These are phyloP conservation scores for Neotoxoptera formosana DNA, from an alignment of 1,140 invertebrate species.

Conservation along the genomic window DNA sequence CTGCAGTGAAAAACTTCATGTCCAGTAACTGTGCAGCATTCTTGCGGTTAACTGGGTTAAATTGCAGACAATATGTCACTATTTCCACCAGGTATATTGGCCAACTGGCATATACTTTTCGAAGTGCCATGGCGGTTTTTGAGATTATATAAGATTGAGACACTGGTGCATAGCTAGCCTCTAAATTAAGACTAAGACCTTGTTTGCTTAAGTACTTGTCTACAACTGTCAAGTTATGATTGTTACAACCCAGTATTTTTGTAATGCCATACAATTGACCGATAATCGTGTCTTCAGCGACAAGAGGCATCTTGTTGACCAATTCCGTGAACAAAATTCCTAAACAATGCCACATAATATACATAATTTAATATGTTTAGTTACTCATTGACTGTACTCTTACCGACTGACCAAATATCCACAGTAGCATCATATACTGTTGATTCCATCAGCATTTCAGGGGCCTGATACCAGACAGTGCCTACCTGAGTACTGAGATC, in stretches of 20 bases:
- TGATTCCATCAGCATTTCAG: not conserved
- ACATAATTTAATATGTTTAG: not conserved
- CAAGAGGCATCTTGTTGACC: not conserved
- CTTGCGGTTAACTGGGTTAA: not conserved
- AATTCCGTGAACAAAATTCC: slow-evolving; percentile 36
- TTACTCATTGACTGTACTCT: not conserved
- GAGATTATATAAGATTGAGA: not conserved
- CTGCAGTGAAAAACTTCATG: not conserved
- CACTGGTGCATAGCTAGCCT: too few relatives aligned
- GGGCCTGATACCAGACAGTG: slow-evolving; percentile 6
- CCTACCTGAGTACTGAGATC: not conserved
- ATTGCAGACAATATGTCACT: slow-evolving; percentile 11
- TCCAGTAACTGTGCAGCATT: slow-evolving; percentile 7
- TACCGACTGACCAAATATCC: slow-evolving; percentile 30
- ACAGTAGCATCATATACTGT: not conserved
- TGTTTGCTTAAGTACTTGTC: not conserved
- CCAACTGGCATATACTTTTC: not conserved
- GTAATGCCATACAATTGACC: not conserved
- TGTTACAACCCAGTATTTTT: not conserved
- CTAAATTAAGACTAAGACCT: not conserved
- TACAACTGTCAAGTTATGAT: not conserved
- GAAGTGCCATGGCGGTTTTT: not conserved
- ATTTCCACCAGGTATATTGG: not conserved
- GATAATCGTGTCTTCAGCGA: not conserved
- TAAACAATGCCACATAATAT: not conserved